Evolutionary conservation across 2,888 invertebrate genomes (phyloP).

Genomic region (Choreutis nemorana): DNA sequence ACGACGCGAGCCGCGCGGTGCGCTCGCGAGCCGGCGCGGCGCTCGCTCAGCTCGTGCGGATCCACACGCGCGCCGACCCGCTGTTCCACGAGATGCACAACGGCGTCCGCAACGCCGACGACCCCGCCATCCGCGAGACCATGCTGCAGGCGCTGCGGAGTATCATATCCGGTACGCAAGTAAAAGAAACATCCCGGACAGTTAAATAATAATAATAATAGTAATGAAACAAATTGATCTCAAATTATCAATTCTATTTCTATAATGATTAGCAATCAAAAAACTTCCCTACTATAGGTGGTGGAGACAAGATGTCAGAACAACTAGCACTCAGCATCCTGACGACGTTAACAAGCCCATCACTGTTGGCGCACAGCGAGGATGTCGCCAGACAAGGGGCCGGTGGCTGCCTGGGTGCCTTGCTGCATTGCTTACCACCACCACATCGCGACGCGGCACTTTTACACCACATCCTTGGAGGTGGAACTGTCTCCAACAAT

Average conservation of each 20-base stretch:
- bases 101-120: slow-evolving; percentile 84
- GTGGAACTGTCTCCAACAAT: slow-evolving; percentile 32
- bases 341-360: slow-evolving; percentile 67
- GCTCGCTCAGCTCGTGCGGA: slow-evolving; percentile 85
- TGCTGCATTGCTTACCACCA: slow-evolving; percentile 77
- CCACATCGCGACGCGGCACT: slow-evolving; percentile 79
- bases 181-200: too few relatives aligned
- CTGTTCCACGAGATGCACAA: slow-evolving; percentile 93
- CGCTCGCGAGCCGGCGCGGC: slow-evolving; percentile 90
- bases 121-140: slow-evolving; percentile 88
- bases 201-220: too few relatives aligned
- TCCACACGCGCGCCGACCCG: slow-evolving; percentile 94
- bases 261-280: too few relatives aligned
- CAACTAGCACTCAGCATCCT: slow-evolving; percentile 77
- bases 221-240: too few relatives aligned
- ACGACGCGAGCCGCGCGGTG: slow-evolving; percentile 88
- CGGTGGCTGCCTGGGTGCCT: slow-evolving; percentile 90
- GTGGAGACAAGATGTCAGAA: slow-evolving; percentile 90
- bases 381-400: slow-evolving; percentile 83
- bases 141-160: slow-evolving; percentile 90
- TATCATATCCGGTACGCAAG: slow-evolving; percentile 81
- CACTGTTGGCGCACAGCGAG: slow-evolving; percentile 76
- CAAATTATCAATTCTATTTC: too few relatives aligned
- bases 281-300: too few relatives aligned
- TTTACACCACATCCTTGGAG: slow-evolving; percentile 77